Evolutionary conservation across 1,140 invertebrate genomes (phyloP), one percentile per base, ranked within the genome.

Genomic region (Leptonema lineaticorne): DNA sequence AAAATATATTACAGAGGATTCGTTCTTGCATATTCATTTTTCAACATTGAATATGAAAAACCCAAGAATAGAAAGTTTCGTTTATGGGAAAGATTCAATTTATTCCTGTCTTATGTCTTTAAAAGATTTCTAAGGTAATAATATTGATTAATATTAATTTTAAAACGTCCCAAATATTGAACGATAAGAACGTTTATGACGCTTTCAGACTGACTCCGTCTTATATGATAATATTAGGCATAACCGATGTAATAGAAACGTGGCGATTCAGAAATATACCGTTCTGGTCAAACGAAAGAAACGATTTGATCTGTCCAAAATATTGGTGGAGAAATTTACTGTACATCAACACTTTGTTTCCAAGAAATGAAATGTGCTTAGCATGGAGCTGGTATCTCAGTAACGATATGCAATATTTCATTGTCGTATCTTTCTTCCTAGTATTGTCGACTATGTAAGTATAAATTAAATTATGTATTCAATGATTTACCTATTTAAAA

Each of bases 371-470:
- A 27, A 80, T 86, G 81, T 93, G 92, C 73, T 82, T 92, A 78
- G 86, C 86, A 4, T 92, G 90, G 88, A 88, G 89, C 22, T 94
- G 92, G 92, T 94, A 92, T 73, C 74, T 94, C 46, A 87, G 91
- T 14, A 87, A 87, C 64, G 92, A 94, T 75, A 92, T 91, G 85
- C 91, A 93, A 78, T 91, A 90, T 74, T 93, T 88, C 74, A 74
- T 88, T 5, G 75, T 92, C 60, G 78, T 77, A 30, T 76, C 77
- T 0, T 70, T 82, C 11, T 56, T 87, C 0, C 71, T 87, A 11
- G 79, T 87, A 14, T 64, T 86, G 4, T 87, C 85, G 24, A 78
- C 78, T 24, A 78, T 78, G 85, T 87, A 78, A 82, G 79, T 77
- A 64, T 66, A 70, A 48, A 9, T 4, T 48, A 18, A 46, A 20